A percentile compares a stretch with the other conserved stretches of the same genome.
phyloP scores from a whole-genome alignment of 2,113 vertebrate species.

The Ptyas mucosa region DNA sequence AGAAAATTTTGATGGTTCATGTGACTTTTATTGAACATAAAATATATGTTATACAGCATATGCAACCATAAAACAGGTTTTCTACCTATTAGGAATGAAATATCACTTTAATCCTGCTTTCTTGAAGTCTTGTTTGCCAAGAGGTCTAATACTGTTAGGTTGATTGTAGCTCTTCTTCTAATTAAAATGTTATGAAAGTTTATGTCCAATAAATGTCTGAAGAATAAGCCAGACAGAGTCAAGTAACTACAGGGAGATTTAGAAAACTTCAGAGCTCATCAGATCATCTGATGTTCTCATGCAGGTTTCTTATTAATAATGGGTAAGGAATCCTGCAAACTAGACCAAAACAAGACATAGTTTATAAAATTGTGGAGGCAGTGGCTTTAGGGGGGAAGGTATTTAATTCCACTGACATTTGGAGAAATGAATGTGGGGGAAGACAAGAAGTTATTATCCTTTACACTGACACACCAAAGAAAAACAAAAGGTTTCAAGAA shows the following conservation, averaged over 20 bases:
- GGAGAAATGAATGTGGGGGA: not conserved
- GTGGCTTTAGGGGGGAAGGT: not conserved
- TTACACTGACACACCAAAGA: not conserved
- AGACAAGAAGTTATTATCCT: not conserved
- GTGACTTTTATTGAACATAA: not conserved
- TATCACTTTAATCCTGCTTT: constrained; percentile 2
- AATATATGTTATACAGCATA: not conserved
- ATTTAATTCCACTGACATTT: not conserved
- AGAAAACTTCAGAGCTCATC: not conserved
- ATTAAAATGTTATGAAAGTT: constrained; percentile 2
- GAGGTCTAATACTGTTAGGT: not conserved
- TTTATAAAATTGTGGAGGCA: too few species aligned
- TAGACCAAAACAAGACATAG: not conserved
- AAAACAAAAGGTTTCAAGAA: not conserved
- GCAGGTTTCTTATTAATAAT: not conserved
- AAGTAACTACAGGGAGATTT: not conserved
- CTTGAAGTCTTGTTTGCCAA: constrained; percentile 7
- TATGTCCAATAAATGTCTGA: constrained; percentile 6
- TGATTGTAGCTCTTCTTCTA: constrained; percentile 2
- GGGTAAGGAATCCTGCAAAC: not conserved
- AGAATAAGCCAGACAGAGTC: not conserved
- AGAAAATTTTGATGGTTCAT: not conserved
- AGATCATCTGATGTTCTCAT: not conserved
- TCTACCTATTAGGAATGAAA: not conserved
- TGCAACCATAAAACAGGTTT: not conserved